These are phyloP conservation scores for Sander lucioperca DNA, from an alignment of 2,113 vertebrate genomes.

Conservation along the genomic window DNA sequence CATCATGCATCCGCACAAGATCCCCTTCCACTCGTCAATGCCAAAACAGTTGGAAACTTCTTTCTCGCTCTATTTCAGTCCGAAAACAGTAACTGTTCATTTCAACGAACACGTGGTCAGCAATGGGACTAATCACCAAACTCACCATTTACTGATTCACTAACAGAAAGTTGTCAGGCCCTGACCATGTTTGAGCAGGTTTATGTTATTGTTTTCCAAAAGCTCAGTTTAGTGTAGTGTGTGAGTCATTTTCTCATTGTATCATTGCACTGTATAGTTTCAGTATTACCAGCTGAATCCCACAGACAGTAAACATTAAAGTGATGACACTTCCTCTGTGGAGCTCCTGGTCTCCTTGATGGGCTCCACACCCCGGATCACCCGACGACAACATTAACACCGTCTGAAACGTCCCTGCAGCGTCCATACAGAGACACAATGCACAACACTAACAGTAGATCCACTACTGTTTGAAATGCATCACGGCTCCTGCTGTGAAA, in stretches of 20 bases:
- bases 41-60: not conserved
- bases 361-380: not conserved
- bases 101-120: too few species aligned
- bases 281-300: not conserved
- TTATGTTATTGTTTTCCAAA: too few species aligned
- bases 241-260: too few species aligned
- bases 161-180: too few species aligned
- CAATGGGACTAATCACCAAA: too few species aligned
- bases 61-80: not conserved
- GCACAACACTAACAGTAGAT: constrained; percentile 1
- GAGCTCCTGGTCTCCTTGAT: not conserved
- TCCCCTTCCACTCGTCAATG: not conserved
- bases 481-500: not conserved
- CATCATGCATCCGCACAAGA: not conserved
- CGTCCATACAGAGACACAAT: constrained; percentile 17
- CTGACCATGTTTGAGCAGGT: too few species aligned
- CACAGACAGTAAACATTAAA: not conserved
- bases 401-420: constrained; percentile 5
- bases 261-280: not conserved
- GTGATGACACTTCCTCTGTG: constrained; percentile 5
- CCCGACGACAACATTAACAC: not conserved
- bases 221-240: too few species aligned
- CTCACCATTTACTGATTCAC: too few species aligned
- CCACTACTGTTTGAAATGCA: not conserved
- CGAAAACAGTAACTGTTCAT: not conserved